Percentiles rank a stretch among this genome's conserved stretches.
Conservation (phyloP, 2,797 vertebrate genomes). For the Alcedo quadribrachys region DNA sequence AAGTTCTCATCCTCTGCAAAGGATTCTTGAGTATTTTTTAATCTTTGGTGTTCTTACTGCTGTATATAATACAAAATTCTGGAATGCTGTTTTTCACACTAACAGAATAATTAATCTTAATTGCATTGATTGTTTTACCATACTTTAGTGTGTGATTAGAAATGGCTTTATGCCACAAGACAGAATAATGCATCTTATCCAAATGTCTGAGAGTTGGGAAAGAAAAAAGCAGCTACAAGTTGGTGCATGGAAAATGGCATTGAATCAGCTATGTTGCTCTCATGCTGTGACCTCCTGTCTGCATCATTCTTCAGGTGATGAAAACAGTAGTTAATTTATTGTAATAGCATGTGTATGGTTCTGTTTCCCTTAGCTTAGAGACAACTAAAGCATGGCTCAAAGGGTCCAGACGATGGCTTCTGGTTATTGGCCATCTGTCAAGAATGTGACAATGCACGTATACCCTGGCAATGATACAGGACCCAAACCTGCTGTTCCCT, state of each 20-base stretch:
- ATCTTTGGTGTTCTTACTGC: neutral
- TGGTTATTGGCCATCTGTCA: neutral
- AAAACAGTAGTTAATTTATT: neutral
- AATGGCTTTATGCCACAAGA: neutral
- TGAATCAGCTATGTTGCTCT: neutral
- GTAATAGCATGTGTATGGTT: neutral
- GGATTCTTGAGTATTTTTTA: neutral
- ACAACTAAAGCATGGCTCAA: neutral
- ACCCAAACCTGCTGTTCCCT: neutral
- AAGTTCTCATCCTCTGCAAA: neutral
- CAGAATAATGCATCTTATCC: neutral
- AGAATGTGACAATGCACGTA: rapidly evolving
- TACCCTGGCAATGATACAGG: neutral
- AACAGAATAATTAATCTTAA: neutral
- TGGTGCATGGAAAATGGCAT: neutral
- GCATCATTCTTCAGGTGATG: neutral
- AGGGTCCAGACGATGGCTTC: neutral
- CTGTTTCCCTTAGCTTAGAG: neutral
- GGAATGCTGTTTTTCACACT: neutral
- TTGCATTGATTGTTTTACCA: neutral
- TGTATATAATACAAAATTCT: neutral
- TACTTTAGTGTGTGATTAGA: neutral
- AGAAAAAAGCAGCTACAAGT: neutral
- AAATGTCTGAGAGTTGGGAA: neutral
- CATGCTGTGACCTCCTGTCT: neutral